These are phyloP conservation scores for Chrysogorgia sp. DNA, from an alignment of 92 coral and sea anemone genomes.

Conservation along the genomic window DNA sequence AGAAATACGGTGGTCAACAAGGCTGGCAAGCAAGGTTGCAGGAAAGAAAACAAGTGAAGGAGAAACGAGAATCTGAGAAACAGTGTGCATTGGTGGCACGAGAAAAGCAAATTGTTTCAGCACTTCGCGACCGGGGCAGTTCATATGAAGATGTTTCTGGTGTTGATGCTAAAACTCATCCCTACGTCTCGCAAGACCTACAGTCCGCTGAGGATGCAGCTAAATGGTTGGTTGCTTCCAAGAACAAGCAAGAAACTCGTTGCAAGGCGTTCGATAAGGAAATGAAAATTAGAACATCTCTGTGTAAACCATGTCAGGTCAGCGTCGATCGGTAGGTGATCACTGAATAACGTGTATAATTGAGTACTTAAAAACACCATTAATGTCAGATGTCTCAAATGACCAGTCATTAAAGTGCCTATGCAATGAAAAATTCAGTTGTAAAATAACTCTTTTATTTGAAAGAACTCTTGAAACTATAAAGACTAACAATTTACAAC, in stretches of 20 bases:
- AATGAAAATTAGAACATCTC: conserved; percentile 80
- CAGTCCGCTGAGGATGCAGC: conserved; percentile 97
- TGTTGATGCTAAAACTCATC: conserved; percentile 89
- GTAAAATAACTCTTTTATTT: no score
- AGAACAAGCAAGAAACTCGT: conserved; percentile 89
- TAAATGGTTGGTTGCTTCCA: conserved; percentile 97
- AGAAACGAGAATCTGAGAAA: conserved; percentile 89
- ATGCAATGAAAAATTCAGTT: no score
- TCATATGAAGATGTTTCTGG: conserved; percentile 84
- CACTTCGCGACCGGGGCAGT: conserved; percentile 72
- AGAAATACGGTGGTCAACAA: conserved; percentile 81
- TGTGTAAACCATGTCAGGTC: conserved; percentile 95
- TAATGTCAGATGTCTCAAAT: no score
- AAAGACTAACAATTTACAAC: no score
- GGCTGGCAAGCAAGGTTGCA: conserved; percentile 77
- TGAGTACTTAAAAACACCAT: no score
- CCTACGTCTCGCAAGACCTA: conserved; percentile 83
- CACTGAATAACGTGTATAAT: no score
- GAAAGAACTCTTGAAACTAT: no score
- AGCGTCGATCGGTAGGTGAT: conserved; percentile 83
- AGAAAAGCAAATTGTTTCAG: conserved; percentile 80
- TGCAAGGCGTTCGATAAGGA: conserved; percentile 82
- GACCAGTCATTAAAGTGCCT: no score
- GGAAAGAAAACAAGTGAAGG: conserved; percentile 73
- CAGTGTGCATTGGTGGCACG: conserved; percentile 85